Conservation (phyloP, 2,113 vertebrate species). For the Drymodes brunneopygia region DNA sequence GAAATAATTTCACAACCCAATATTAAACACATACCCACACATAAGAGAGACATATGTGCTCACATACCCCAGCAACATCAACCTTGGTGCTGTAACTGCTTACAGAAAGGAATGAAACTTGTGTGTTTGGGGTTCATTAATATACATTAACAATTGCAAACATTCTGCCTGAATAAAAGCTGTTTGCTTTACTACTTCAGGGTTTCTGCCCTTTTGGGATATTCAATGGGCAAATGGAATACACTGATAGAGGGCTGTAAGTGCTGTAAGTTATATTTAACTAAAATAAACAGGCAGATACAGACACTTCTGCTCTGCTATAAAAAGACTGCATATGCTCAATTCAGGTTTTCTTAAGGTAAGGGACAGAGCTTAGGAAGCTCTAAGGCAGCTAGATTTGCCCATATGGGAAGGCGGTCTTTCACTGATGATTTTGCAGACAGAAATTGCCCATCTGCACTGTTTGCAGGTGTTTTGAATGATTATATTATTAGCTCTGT, state of each 20-base stretch:
- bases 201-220: conserved; percentile 27
- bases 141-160: conserved; percentile 53
- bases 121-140: not conserved
- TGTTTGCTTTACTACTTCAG: conserved; percentile 41
- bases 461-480: conserved; percentile 98
- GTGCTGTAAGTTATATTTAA: conserved; percentile 70
- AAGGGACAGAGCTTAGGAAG: conserved; percentile 78
- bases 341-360: conserved; percentile 83
- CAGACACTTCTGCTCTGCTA: conserved; percentile 71
- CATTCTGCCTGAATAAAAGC: not conserved
- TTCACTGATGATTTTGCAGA: conserved; percentile 84
- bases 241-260: conserved; percentile 45
- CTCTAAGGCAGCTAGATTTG: conserved; percentile 78
- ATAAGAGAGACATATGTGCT: not conserved
- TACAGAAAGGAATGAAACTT: conserved; percentile 20
- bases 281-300: conserved; percentile 78
- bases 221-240: conserved; percentile 32
- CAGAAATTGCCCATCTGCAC: conserved; percentile 96
- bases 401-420: conserved; percentile 96
- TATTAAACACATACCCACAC: not conserved
- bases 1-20: not conserved
- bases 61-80: not conserved
- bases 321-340: conserved; percentile 84
- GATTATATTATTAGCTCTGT: conserved; percentile 99
- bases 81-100: not conserved